Evolutionary conservation across 37 sponge, comb jelly and placozoan genomes (phyloP).

Genomic region (Theonella swinhoei): DNA sequence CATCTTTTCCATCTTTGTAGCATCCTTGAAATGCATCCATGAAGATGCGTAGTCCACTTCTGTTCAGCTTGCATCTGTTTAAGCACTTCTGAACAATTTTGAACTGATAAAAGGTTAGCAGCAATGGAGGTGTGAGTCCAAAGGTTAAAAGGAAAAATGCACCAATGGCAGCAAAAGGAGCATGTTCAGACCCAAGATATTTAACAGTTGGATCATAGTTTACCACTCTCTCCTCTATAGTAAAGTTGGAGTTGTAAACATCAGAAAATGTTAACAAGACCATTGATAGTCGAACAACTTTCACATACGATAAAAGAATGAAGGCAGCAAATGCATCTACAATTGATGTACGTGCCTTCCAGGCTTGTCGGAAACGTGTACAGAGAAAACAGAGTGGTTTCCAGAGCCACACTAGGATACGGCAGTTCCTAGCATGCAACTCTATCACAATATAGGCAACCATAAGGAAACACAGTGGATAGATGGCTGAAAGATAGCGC

Average conservation of each 20-base stretch:
- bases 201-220: conserved; percentile 7
- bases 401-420: background rate
- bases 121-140: background rate
- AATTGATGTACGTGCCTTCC: background rate
- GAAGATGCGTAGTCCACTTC: too few relatives aligned
- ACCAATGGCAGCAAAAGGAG: background rate
- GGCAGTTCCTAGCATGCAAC: background rate
- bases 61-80: background rate
- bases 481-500: conserved; percentile 1
- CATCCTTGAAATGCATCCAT: too few relatives aligned
- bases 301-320: background rate
- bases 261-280: background rate
- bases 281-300: background rate
- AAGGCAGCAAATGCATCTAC: conserved; percentile 18
- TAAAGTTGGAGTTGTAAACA: background rate
- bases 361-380: background rate
- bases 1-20: too few relatives aligned
- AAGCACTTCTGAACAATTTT: conserved; percentile 1
- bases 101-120: conserved; percentile 9
- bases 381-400: background rate
- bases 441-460: background rate
- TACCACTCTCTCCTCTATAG: background rate
- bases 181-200: background rate
- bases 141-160: background rate
- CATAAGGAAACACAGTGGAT: background rate